Percentiles rank a stretch among this genome's conserved stretches.
Conservation (phyloP, 2,113 vertebrate genomes). For the Nothoprocta perdicaria region DNA sequence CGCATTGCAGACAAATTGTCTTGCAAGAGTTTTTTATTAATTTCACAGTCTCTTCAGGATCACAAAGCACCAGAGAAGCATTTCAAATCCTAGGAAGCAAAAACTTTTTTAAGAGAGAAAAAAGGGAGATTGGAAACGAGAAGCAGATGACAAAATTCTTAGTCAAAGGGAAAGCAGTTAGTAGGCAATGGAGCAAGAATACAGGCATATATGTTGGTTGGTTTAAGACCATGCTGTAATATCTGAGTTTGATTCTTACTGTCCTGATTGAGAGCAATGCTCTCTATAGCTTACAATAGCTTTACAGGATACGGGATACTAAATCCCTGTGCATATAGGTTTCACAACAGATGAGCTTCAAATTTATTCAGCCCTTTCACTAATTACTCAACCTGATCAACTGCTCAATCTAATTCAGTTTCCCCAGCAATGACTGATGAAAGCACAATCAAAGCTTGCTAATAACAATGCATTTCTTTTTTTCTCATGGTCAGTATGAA, state of each 20-base stretch:
- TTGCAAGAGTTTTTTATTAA: not conserved
- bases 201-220: rapidly evolving
- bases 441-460: slow-evolving; percentile 12
- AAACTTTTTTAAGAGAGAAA: not conserved
- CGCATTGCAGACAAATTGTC: not conserved
- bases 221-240: not conserved
- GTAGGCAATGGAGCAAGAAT: not conserved
- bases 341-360: slow-evolving; percentile 26
- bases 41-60: not conserved
- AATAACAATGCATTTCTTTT: slow-evolving; percentile 14
- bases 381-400: slow-evolving; percentile 36
- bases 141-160: not conserved
- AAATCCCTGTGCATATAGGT: not conserved
- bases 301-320: not conserved
- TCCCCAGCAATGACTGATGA: slow-evolving; percentile 8
- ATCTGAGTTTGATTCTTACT: not conserved
- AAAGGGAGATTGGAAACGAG: not conserved
- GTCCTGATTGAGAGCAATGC: rapidly evolving
- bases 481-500: slow-evolving; percentile 20
- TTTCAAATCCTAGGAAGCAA: not conserved
- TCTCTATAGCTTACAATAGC: not conserved
- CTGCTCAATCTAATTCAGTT: slow-evolving; percentile 27
- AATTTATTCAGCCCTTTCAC: not conserved
- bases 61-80: not conserved
- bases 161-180: rapidly evolving